Percentiles rank a stretch among this genome's conserved stretches.
phyloP scores from a whole-genome alignment of 2,113 vertebrate species.

The Helogale parvula region DNA sequence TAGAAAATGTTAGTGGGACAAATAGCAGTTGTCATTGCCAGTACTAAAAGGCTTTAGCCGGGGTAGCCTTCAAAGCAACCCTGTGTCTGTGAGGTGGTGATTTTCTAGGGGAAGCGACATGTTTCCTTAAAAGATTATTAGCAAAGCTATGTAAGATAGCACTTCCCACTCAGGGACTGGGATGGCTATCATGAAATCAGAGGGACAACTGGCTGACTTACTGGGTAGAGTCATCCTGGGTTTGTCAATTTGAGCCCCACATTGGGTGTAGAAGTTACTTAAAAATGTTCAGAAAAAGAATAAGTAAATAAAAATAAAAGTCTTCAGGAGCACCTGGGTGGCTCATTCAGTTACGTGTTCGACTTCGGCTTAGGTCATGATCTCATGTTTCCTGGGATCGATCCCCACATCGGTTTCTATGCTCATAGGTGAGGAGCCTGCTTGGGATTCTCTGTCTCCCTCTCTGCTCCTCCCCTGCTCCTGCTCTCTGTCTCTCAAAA shows the following conservation, averaged over 20 bases:
- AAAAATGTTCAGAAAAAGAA: not conserved
- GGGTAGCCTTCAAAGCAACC: not conserved
- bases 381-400: too few species aligned
- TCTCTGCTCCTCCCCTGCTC: too few species aligned
- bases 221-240: not conserved
- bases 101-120: not conserved
- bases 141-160: not conserved
- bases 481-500: too few species aligned
- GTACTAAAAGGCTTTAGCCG: not conserved
- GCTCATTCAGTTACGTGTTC: too few species aligned
- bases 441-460: too few species aligned
- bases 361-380: too few species aligned
- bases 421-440: too few species aligned
- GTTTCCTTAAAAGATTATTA: not conserved
- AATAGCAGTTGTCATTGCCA: not conserved
- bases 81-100: not conserved
- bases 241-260: not conserved
- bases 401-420: too few species aligned
- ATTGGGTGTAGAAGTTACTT: not conserved
- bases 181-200: not conserved
- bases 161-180: not conserved
- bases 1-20: not conserved
- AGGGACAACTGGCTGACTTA: not conserved
- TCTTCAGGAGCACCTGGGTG: too few species aligned
- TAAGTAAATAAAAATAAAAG: too few species aligned